Base-by-base conservation (phyloP, 1,140 invertebrate species). In the Drosophila subpulchrella region DNA sequence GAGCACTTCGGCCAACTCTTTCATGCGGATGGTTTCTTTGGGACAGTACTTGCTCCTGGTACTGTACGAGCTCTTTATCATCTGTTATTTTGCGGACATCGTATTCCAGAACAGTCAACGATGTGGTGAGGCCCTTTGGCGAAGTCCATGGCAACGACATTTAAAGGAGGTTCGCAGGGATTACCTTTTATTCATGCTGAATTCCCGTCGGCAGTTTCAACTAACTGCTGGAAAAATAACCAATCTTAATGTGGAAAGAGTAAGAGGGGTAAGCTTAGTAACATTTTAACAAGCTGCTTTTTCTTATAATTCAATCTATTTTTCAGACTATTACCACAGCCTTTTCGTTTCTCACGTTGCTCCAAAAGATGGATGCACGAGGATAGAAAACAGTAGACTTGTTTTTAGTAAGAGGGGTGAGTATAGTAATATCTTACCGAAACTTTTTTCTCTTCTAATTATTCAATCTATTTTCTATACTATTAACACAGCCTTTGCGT, bases 311-410 rank as follows among this genome's bases (percentile, higher is more conserved):
- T 27, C 2, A 34, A 32, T 55, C 1, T 1, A 17, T 48, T 44
- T 82, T 79, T 0, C 53, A 92, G 91, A 85, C 89, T 10, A 91
- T 92, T 8, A 91, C 91, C 7, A 91, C 91, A 0, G 91, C 91
- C 1, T 92, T 92, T 30, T 92, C 91, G 0, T 91, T 91, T 30
- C 70, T 92, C 7, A 92, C 91, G 7, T 47, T 92, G 3, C 44
- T 92, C 34, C 91, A 91, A 46, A 91, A 89, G 51, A 73, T 92
- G 81, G 90, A 91, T 60, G n/a, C n/a, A n/a, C n/a, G n/a, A n/a
- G n/a, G n/a, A n/a, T n/a, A n/a, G n/a, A n/a, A n/a, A n/a, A n/a
- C n/a, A n/a, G n/a, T n/a, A n/a, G n/a, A n/a, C n/a, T n/a, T n/a
- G n/a, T n/a, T n/a, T n/a, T n/a, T n/a, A n/a, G n/a, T n/a, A n/a